Evolutionary conservation across 2,888 invertebrate genomes (phyloP), one percentile per base, ranked within the genome.

Genomic region (Amphipyra tragopoginis): DNA sequence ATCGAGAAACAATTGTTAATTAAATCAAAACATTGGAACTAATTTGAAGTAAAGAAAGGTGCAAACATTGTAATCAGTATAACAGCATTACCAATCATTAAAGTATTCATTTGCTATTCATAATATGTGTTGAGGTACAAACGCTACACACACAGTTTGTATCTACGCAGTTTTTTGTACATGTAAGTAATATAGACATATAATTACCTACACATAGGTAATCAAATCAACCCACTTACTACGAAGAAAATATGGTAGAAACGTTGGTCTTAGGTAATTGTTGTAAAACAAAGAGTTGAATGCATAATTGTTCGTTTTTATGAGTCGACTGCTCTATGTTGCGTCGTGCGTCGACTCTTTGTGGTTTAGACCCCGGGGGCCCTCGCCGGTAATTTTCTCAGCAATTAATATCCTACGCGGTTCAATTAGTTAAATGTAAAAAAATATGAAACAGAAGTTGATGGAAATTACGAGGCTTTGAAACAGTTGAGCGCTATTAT

Each of bases 351-450:
- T 82, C 76, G 78, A 81, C 82, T 89, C 89, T 90, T 92, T 91
- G 91, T 89, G 91, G 88, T 90, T 88, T 87, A 88, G 82, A 89
- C 92, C 88, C 75, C 74, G 83, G 85, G 91, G 87, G 36, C 83
- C 72, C 83, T 78, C 79, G 79, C 69, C 82, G 77, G 91, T 88
- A 90, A 92, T 93, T 93, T 93, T 91, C 93, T 91, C 90, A 91
- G 89, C 92, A 93, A 93, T 93, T 93, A 92, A 92, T 92, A 88
- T 85, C 84, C 85, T 86, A 89, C 88, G 80, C 83, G 67, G 86
- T 87, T 88, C 88, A 93, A 91, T 92, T 91, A 91, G 90, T 87
- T 84, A 88, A 90, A 90, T 86, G 86, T 85, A 89, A 92, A 91
- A 64, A 91, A 92, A 91, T 85, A 86, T 85, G 81, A 90, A 88